Conservation (phyloP, 2,113 vertebrate species). For the Empidonax alnorum region DNA sequence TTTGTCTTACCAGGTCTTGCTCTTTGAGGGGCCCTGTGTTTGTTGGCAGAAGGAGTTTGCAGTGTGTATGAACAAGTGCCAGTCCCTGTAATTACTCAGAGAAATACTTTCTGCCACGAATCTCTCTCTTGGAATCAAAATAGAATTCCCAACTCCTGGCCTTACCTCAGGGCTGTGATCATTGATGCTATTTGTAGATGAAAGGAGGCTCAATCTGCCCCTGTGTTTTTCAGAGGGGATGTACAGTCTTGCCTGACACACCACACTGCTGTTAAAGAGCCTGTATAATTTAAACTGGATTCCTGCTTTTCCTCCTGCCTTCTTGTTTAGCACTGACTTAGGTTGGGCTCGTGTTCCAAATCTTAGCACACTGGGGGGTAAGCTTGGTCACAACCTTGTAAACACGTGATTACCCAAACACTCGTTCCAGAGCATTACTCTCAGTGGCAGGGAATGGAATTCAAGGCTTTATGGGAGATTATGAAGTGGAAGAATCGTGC, state of each 20-base stretch:
- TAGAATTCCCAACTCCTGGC: neutral
- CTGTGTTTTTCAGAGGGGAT: neutral
- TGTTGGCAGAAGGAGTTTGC: neutral
- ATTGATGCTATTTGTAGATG: neutral
- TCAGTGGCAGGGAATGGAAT: neutral
- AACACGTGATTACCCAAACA: neutral
- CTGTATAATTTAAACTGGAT: neutral
- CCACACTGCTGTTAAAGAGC: neutral
- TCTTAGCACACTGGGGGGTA: neutral
- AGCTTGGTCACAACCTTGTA: neutral
- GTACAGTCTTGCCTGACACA: neutral
- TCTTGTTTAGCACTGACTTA: neutral
- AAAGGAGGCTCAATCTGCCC: neutral
- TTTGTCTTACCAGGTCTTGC: neutral
- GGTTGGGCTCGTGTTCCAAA: neutral
- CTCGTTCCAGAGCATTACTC: neutral
- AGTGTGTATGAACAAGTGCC: neutral
- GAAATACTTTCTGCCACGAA: neutral
- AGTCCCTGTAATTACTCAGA: neutral
- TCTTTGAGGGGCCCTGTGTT: neutral
- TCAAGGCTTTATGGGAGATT: neutral
- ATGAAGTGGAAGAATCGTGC: neutral
- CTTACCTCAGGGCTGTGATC: neutral
- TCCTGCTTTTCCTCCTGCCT: neutral
- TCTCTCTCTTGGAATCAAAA: neutral